phyloP scores from a whole-genome alignment of 2,113 vertebrate species.

The Oreochromis spilurus region DNA sequence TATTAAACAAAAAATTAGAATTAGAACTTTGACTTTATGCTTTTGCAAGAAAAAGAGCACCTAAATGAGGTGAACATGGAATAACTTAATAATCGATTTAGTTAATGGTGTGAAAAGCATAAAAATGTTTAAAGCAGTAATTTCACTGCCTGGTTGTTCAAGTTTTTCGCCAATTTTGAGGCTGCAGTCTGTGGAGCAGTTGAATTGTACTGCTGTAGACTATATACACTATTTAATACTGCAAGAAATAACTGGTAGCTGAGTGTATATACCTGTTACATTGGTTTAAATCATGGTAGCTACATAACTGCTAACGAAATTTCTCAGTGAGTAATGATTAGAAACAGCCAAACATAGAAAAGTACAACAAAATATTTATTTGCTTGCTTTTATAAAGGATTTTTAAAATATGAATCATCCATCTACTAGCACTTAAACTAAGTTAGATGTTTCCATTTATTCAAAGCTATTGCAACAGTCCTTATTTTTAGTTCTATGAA shows the following conservation, averaged over 20 bases:
- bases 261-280: not conserved
- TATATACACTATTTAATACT: not conserved
- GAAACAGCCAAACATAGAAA: not conserved
- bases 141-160: not conserved
- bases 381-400: not conserved
- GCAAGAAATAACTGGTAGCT: not conserved
- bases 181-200: not conserved
- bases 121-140: not conserved
- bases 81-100: not conserved
- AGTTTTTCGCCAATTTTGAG: not conserved
- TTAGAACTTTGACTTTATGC: not conserved
- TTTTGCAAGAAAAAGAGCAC: not conserved
- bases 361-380: not conserved
- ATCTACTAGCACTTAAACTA: not conserved
- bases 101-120: not conserved
- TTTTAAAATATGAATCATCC: not conserved
- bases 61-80: not conserved
- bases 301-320: not conserved
- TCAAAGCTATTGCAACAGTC: not conserved
- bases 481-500: not conserved
- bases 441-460: not conserved
- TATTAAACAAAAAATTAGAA: not conserved
- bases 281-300: not conserved
- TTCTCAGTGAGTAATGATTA: too few relatives aligned
- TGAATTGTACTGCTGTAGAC: not conserved